A percentile compares a stretch with the other conserved stretches of the same genome.
These are phyloP conservation scores for Beroe ovata DNA, from an alignment of 37 sponge, comb jelly and placozoan species.

Conservation along the genomic window DNA sequence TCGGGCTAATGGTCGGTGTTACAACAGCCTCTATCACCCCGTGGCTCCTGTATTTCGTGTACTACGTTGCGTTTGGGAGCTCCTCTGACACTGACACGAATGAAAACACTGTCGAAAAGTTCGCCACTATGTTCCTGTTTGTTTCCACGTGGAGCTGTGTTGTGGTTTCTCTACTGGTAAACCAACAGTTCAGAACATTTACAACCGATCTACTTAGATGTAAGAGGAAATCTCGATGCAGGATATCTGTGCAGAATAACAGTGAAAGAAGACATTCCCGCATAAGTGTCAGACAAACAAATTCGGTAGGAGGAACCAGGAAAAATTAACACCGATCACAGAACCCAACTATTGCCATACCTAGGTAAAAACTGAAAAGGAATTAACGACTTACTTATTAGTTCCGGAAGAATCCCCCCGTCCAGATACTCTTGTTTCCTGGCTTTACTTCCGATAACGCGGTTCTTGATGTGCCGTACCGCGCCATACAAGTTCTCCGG, in stretches of 20 bases:
- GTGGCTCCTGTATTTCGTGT: background rate
- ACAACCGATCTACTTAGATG: background rate
- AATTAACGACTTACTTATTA: constrained; percentile 46
- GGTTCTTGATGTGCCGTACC: constrained; percentile 58
- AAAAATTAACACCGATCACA: background rate
- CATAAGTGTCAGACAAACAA: no score
- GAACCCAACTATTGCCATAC: background rate
- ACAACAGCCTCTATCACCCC: background rate
- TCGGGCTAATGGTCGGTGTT: background rate
- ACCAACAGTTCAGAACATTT: background rate
- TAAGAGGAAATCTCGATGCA: no score
- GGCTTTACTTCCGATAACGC: constrained; percentile 35
- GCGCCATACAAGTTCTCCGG: constrained; percentile 28
- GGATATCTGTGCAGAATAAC: no score
- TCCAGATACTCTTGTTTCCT: constrained; percentile 41
- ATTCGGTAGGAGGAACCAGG: background rate
- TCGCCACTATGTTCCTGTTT: background rate
- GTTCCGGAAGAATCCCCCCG: constrained; percentile 22
- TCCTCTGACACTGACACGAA: background rate
- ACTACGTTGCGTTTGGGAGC: background rate
- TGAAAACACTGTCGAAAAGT: background rate
- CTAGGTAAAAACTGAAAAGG: background rate
- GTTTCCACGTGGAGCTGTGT: background rate
- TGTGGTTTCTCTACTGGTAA: background rate
- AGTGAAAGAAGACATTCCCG: no score